Evolutionary conservation across 2,888 invertebrate species (phyloP), one percentile per base, ranked within the genome.

Genomic region (Spodoptera littoralis): DNA sequence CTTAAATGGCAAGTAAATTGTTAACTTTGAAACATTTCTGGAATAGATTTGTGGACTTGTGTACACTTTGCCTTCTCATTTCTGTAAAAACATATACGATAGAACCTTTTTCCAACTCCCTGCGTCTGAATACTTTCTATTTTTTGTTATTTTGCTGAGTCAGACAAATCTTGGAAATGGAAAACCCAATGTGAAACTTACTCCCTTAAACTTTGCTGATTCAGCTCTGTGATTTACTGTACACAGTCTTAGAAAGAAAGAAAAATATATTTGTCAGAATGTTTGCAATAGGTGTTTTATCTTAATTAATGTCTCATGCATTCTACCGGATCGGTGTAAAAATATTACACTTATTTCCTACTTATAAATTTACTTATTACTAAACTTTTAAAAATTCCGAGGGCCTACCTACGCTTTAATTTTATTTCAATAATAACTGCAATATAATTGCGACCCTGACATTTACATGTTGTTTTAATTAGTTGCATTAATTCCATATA

Each of bases 401-500:
- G 18, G 2, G 2, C 18, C 18, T 18, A 18, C 18, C 18, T 18
- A 43, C 27, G 22, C 11, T 41, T 51, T 42, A 42, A 42, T 22
- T 22, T 51, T 6, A 51, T 72, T 56, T 44, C 4, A 46, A 51
- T 55, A 46, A 51, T 55, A 44, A 47, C 13, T 13, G n/a, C 49
- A 49, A 45, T 62, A 53, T 53, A 71, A 49, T 43, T 64, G 11
- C 36, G 52, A 13, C 56, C 67, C 11, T 68, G 73, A 44, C 58
- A 73, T 69, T 69, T 55, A 3, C 58, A 11, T 4, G 22, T 8
- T 44, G 11, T 44, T 54, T 58, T 58, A 58, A 54, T 66, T 50
- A 49, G 22, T 13, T 22, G 13, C 11, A 22, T 13, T 43, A 45
- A 36, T 43, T 50, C 30, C n/a, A 42, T 64, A 49, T 45, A 50